Evolutionary conservation across 2,113 vertebrate species (phyloP).

Genomic region (Carassius carassius): DNA sequence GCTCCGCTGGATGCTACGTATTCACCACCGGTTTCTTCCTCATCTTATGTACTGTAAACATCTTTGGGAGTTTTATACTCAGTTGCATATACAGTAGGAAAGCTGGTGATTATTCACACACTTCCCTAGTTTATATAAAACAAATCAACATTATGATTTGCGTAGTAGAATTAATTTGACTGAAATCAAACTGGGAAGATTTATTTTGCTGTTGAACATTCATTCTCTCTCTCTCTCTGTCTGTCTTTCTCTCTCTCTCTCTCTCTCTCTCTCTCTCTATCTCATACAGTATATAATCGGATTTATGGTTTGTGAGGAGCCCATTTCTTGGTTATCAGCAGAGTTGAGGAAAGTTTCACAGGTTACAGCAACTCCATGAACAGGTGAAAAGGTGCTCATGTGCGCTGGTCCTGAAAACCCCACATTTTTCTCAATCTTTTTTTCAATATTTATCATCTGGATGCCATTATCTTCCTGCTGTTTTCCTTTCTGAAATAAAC

Average conservation of each 20-base stretch:
- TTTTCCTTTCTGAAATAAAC: constrained; percentile 74
- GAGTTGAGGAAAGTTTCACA: background rate
- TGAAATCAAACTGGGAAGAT: background rate
- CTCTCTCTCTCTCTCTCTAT: background rate
- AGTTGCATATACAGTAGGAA: background rate
- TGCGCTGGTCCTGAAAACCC: background rate
- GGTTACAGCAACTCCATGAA: background rate
- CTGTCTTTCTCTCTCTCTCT: constrained; percentile 1
- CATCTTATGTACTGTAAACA: background rate
- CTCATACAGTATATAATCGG: background rate
- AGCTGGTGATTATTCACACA: background rate
- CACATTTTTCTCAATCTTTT: background rate
- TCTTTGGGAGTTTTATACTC: background rate
- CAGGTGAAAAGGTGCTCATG: background rate
- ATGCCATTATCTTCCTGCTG: constrained; percentile 66
- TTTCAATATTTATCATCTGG: constrained; percentile 31
- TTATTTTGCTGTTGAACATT: background rate
- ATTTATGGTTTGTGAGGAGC: background rate
- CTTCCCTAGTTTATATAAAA: background rate
- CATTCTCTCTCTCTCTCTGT: background rate
- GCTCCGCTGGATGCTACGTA: background rate
- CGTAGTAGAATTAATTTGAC: background rate
- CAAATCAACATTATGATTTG: background rate
- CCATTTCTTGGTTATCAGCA: constrained; percentile 18
- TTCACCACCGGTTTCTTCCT: background rate